Evolutionary conservation across 2,888 invertebrate genomes (phyloP).

Genomic region (Drosophila demipolita): DNA sequence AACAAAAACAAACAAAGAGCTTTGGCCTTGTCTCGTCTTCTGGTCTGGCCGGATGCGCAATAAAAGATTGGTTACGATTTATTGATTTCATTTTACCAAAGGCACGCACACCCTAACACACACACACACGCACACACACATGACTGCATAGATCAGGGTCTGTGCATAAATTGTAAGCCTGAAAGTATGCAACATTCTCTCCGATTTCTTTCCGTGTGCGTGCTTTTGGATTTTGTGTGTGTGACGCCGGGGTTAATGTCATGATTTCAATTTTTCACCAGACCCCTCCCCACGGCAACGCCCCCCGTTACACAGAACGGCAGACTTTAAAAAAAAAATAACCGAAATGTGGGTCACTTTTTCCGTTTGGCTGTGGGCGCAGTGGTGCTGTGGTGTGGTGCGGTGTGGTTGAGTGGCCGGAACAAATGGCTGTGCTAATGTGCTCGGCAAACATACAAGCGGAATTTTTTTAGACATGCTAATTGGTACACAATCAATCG

Average conservation of each 20-base stretch:
- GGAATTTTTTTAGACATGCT: slow-evolving; percentile 55
- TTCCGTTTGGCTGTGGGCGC: slow-evolving; percentile 22
- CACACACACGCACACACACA: slow-evolving; percentile 19
- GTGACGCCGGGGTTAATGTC: slow-evolving; percentile 60
- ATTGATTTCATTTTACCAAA: slow-evolving; percentile 73
- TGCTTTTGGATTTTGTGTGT: slow-evolving; percentile 13
- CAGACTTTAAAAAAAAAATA: slow-evolving; percentile 15
- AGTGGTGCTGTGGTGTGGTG: neutral
- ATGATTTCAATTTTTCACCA: slow-evolving; percentile 70
- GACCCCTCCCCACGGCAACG: neutral
- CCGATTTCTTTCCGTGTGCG: slow-evolving; percentile 17
- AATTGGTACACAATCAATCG: slow-evolving; percentile 59
- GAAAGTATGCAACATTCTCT: slow-evolving; percentile 69
- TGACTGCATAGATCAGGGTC: slow-evolving; percentile 25
- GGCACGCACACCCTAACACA: slow-evolving; percentile 20
- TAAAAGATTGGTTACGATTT: slow-evolving; percentile 70
- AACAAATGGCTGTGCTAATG: slow-evolving; percentile 45
- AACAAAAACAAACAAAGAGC: slow-evolving; percentile 12
- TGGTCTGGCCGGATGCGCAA: slow-evolving; percentile 48
- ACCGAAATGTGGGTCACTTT: slow-evolving; percentile 49
- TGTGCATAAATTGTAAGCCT: slow-evolving; percentile 71
- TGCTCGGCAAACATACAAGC: slow-evolving; percentile 20
- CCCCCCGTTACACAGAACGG: neutral
- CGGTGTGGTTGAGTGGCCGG: neutral
- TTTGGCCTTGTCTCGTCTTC: slow-evolving; percentile 29